Conservation (phyloP, 2,888 invertebrate species). For the Rotaria magnacalcarata region DNA sequence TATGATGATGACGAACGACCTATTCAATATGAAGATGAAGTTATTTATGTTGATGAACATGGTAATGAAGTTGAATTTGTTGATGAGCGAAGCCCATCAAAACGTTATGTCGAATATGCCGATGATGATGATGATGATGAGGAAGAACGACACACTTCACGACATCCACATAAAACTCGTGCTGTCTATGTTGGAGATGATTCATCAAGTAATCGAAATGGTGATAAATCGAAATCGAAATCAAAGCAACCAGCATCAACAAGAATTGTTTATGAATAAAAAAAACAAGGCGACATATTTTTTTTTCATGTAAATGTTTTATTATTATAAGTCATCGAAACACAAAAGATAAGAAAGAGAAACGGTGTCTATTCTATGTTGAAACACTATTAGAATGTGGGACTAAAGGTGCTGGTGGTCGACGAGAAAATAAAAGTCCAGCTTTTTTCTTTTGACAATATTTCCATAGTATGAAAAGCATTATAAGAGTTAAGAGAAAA, state of each 20-base stretch:
- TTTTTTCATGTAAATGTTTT: background rate
- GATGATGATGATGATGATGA: constrained; percentile 10
- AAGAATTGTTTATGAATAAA: background rate
- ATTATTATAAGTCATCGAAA: background rate
- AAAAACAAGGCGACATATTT: too few species aligned
- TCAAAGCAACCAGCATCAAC: background rate
- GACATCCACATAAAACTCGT: background rate
- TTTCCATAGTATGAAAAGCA: background rate
- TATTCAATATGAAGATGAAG: background rate
- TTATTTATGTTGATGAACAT: background rate
- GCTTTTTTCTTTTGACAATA: background rate
- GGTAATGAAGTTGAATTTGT: background rate
- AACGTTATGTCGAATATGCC: background rate
- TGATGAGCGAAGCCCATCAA: background rate
- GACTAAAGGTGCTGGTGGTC: background rate
- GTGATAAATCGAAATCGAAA: background rate
- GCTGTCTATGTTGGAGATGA: background rate
- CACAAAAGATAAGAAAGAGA: background rate
- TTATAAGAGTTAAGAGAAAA: background rate
- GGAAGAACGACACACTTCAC: background rate
- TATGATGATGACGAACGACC: background rate
- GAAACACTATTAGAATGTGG: background rate
- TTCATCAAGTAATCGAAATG: background rate
- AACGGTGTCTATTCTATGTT: background rate
- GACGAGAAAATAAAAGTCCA: background rate